Percentiles rank a stretch among this genome's conserved stretches.
These are phyloP conservation scores for Acrobasis suavella DNA, from an alignment of 2,888 invertebrate genomes.

Conservation along the genomic window DNA sequence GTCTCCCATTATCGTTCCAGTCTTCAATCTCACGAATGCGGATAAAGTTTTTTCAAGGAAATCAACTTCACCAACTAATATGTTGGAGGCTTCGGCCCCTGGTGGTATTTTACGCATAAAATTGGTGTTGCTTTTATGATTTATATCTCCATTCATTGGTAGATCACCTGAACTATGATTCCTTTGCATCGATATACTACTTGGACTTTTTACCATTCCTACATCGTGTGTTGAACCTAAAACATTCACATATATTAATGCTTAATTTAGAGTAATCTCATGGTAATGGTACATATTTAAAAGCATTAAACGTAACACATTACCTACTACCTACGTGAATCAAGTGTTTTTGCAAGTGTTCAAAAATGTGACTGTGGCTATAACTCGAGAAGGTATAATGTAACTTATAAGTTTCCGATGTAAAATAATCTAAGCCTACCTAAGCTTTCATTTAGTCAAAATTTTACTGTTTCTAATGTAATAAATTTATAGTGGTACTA, in stretches of 20 bases:
- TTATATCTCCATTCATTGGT: constrained; percentile 84
- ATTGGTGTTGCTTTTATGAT: constrained; percentile 91
- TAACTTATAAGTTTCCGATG: not conserved
- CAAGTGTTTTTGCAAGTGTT: constrained; percentile 2
- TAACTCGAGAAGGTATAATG: not conserved
- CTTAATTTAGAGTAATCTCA: not conserved
- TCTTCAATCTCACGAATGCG: constrained; percentile 95
- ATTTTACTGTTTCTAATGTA: not conserved
- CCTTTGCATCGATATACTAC: constrained; percentile 89
- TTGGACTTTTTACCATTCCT: constrained; percentile 90
- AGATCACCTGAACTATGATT: constrained; percentile 88
- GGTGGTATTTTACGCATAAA: constrained; percentile 98
- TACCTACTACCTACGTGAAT: not conserved
- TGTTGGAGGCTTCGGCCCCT: constrained; percentile 98
- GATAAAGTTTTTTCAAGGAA: constrained; percentile 96
- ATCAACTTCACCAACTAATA: constrained; percentile 98
- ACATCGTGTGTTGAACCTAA: constrained; percentile 68
- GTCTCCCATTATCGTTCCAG: constrained; percentile 95
- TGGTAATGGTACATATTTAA: not conserved
- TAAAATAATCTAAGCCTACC: not conserved
- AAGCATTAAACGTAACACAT: not conserved
- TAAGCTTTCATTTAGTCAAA: not conserved
- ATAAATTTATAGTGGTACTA: too few species aligned
- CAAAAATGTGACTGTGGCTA: not conserved
- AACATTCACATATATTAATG: constrained; percentile 36